Percentiles rank a stretch among this genome's conserved stretches.
phyloP scores from a whole-genome alignment of 92 coral and sea anemone species.

The Bergia puertoricense region DNA sequence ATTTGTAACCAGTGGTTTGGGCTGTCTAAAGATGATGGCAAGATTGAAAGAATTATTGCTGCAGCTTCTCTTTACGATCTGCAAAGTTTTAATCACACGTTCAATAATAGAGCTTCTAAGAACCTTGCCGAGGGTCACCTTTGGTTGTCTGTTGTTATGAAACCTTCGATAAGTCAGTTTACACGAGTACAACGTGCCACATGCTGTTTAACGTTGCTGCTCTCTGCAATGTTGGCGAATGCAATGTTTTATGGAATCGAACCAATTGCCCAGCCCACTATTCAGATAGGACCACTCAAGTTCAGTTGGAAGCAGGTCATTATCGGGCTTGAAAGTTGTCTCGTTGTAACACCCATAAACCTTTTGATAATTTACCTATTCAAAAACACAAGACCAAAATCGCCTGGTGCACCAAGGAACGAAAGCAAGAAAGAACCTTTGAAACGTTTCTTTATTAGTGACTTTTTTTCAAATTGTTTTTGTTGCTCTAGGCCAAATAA shows the following conservation, averaged over 20 bases:
- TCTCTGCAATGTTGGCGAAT: slow-evolving; percentile 81
- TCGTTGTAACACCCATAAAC: slow-evolving; percentile 79
- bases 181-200: slow-evolving; percentile 86
- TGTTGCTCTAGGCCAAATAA: not conserved
- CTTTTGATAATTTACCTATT: slow-evolving; percentile 64
- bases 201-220: slow-evolving; percentile 67
- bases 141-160: slow-evolving; percentile 84
- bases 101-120: slow-evolving; percentile 59
- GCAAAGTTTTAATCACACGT: slow-evolving; percentile 60
- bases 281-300: slow-evolving; percentile 82
- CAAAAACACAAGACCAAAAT: slow-evolving; percentile 50
- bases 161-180: slow-evolving; percentile 72
- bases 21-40: slow-evolving; percentile 75
- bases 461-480: not conserved
- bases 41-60: slow-evolving; percentile 64
- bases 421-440: not conserved
- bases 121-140: slow-evolving; percentile 81
- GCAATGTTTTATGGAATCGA: slow-evolving; percentile 74
- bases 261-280: slow-evolving; percentile 64
- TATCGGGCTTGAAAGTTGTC: slow-evolving; percentile 71
- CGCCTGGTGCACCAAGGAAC: not conserved
- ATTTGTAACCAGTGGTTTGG: slow-evolving; percentile 74
- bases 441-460: not conserved
- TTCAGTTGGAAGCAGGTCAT: slow-evolving; percentile 77
- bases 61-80: slow-evolving; percentile 57